Conservation (phyloP, 2,113 vertebrate species). For the Myotis brandtii region DNA sequence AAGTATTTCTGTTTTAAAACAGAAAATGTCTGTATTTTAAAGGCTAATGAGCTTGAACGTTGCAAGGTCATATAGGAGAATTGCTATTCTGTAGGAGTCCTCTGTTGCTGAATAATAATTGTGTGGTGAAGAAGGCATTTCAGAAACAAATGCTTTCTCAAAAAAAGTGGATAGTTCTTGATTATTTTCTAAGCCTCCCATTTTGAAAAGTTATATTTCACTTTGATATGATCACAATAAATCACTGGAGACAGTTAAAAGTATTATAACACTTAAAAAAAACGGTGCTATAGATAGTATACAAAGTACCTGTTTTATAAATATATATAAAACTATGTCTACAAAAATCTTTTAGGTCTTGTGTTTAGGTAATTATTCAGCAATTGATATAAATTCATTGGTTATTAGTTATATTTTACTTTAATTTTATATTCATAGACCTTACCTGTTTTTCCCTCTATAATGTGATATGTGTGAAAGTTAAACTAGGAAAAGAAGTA, state of each 20-base stretch:
- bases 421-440: neutral
- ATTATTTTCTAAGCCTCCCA: conserved; percentile 68
- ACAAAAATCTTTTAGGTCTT: neutral
- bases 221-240: conserved; percentile 56
- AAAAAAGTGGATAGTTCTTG: conserved; percentile 33
- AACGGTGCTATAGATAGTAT: neutral
- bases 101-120: neutral
- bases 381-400: neutral
- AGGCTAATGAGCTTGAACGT: neutral
- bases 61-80: neutral
- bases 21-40: neutral
- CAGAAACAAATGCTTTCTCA: conserved; percentile 42
- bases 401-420: neutral
- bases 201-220: conserved; percentile 60
- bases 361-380: neutral
- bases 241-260: conserved; percentile 56
- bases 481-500: neutral
- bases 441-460: neutral
- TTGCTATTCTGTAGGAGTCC: neutral
- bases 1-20: neutral
- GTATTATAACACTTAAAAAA: conserved; percentile 37
- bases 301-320: neutral
- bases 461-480: neutral
- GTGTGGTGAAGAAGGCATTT: conserved; percentile 7
- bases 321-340: neutral